Percentiles rank a stretch among this genome's conserved stretches.
These are phyloP conservation scores for Malurus melanocephalus DNA, from an alignment of 2,113 vertebrate species.

Conservation along the genomic window DNA sequence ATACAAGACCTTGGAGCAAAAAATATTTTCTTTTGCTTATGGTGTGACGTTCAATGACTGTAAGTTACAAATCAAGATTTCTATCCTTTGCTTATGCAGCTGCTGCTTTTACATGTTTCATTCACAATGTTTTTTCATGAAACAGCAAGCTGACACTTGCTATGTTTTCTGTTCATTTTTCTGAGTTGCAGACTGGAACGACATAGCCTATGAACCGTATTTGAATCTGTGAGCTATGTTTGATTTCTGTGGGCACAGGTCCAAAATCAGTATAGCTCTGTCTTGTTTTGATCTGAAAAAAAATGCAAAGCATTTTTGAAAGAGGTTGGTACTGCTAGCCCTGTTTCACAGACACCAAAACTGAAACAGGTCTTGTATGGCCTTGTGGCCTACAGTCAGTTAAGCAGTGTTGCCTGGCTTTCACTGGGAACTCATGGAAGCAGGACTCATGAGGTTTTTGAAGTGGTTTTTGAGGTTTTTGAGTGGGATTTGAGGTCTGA, in stretches of 20 bases:
- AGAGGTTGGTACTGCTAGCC: neutral
- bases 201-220: slow-evolving; percentile 24
- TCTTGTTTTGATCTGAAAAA: neutral
- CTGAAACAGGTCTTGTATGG: neutral
- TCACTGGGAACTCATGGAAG: neutral
- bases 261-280: neutral
- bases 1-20: neutral
- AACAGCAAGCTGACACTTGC: slow-evolving; percentile 55
- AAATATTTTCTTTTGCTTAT: slow-evolving; percentile 46
- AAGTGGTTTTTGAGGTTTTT: neutral
- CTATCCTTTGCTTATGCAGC: slow-evolving; percentile 48
- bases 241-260: neutral
- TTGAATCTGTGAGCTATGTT: neutral
- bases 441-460: neutral
- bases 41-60: slow-evolving; percentile 9
- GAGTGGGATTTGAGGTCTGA: neutral
- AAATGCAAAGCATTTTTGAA: neutral
- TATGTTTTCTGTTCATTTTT: slow-evolving; percentile 45
- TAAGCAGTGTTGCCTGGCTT: neutral
- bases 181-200: slow-evolving; percentile 25
- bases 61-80: slow-evolving; percentile 43
- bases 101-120: slow-evolving; percentile 57
- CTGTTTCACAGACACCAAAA: neutral
- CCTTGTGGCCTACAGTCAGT: neutral
- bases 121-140: slow-evolving; percentile 52